Conservation (phyloP, 2,888 invertebrate species). For the Diarsia rubi region DNA sequence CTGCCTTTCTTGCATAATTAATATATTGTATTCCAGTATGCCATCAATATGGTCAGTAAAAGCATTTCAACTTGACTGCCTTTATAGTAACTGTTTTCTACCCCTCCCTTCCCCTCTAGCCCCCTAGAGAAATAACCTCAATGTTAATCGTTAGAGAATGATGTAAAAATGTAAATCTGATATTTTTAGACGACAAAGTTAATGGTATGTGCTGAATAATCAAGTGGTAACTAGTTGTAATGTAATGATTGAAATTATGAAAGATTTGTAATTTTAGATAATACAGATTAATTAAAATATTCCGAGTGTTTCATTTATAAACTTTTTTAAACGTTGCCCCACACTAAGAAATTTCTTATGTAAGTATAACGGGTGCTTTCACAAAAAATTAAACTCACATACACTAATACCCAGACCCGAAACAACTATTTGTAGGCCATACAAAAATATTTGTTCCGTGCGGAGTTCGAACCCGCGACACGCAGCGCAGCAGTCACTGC, state of each 20-base stretch:
- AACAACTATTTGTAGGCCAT: no score
- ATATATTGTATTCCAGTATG: conserved; percentile 1
- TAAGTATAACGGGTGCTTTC: no score
- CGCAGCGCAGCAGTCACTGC: no score
- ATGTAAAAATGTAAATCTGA: conserved; percentile 89
- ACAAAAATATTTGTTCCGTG: no score
- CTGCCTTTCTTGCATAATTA: background rate
- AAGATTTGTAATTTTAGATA: conserved; percentile 90
- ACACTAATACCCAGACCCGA: no score
- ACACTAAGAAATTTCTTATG: no score
- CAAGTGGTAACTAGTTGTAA: conserved; percentile 84
- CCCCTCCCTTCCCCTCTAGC: background rate
- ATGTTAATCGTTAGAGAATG: conserved; percentile 72
- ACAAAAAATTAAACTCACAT: no score
- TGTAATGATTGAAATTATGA: conserved; percentile 85
- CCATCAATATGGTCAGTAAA: conserved; percentile 28
- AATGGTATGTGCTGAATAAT: conserved; percentile 85
- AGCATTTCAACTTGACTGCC: conserved; percentile 58
- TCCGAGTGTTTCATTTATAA: conserved; percentile 64
- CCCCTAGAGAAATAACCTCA: conserved; percentile 47
- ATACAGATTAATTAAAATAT: conserved; percentile 85
- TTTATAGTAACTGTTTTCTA: conserved; percentile 26
- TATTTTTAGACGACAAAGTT: conserved; percentile 85
- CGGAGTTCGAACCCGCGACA: no score
- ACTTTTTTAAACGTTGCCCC: no score